Percentiles rank a stretch among this genome's conserved stretches.
phyloP scores from a whole-genome alignment of 2,888 invertebrate genomes.

The Latrodectus elegans region DNA sequence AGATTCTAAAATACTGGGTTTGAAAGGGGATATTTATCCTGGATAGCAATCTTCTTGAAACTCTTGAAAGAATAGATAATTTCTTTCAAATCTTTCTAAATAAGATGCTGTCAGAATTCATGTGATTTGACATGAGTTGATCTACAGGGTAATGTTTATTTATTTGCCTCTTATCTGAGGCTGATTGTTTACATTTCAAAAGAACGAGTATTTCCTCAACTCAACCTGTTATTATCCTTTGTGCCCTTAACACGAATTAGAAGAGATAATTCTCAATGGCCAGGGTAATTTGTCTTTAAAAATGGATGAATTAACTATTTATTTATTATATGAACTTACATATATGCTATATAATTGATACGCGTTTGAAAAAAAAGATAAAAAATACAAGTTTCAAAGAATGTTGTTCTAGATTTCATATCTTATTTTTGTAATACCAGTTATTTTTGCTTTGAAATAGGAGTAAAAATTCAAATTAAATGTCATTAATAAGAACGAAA shows the following conservation, averaged over 20 bases:
- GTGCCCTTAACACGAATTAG: background rate
- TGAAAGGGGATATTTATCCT: too few relatives aligned
- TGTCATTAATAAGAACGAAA: too few relatives aligned
- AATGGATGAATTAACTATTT: background rate
- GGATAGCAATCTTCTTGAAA: background rate
- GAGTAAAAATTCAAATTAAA: too few relatives aligned
- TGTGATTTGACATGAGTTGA: slow-evolving; percentile 24
- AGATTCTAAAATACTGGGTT: too few relatives aligned
- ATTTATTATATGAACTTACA: too few relatives aligned
- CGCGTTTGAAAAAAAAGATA: too few relatives aligned
- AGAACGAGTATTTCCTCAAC: background rate
- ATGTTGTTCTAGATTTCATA: too few relatives aligned
- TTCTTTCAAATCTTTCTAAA: slow-evolving; percentile 16
- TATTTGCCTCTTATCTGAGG: background rate
- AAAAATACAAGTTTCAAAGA: too few relatives aligned
- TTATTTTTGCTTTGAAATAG: too few relatives aligned
- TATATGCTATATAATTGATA: too few relatives aligned
- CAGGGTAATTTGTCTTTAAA: slow-evolving; percentile 21
- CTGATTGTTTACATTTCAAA: background rate
- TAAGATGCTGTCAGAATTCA: slow-evolving; percentile 29
- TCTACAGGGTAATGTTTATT: background rate
- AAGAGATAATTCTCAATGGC: background rate
- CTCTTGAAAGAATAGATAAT: background rate
- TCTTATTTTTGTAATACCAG: too few relatives aligned
- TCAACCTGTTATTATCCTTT: slow-evolving; percentile 17